Evolutionary conservation across 1,140 invertebrate genomes (phyloP), one percentile per base, ranked within the genome.

Genomic region (Anoplophora glabripennis): DNA sequence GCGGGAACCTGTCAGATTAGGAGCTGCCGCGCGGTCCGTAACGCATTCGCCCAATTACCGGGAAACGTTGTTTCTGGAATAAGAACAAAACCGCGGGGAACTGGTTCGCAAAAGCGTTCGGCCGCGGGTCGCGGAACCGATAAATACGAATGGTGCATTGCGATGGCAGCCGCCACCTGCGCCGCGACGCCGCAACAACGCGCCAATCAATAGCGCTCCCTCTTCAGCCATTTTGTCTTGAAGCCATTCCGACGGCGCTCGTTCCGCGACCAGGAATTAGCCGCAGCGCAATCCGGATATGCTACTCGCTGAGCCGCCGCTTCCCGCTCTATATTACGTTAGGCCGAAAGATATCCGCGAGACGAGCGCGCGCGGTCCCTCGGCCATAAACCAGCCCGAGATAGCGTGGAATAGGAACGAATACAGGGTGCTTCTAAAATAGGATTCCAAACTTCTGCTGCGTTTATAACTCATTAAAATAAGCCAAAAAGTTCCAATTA

Each of bases 161-260:
- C 69, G 70, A 73, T 72, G 69, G 69, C 63, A 72, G 66, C 69
- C 66, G 65, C 61, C 64, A 64, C 56, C 68, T 21, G 12, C 59
- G 53, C 53, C 21, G 63, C 70, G 70, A 59, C 68, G 67, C 68
- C 68, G 69, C 70, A 67, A 61, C 71, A 60, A 66, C 64, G 67
- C 73, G 65, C 73, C 72, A 74, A 75, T 75, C 73, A 69, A 75
- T 75, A 73, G 65, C 66, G 65, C 65, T 69, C 72, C 71, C 68
- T 68, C 65, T 72, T 67, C 73, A 66, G 73, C 73, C 73, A 75
- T 75, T 75, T 75, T 75, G 73, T 75, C 73, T 75, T 74, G 66
- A 64, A 71, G 63, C 66, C 68, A 66, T 68, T 69, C 62, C 49
- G 57, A 48, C 61, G 63, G 52, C 12, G 17, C 12, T 45, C 42